phyloP scores from a whole-genome alignment of 2,888 invertebrate species.

The Schizaphis graminum region DNA sequence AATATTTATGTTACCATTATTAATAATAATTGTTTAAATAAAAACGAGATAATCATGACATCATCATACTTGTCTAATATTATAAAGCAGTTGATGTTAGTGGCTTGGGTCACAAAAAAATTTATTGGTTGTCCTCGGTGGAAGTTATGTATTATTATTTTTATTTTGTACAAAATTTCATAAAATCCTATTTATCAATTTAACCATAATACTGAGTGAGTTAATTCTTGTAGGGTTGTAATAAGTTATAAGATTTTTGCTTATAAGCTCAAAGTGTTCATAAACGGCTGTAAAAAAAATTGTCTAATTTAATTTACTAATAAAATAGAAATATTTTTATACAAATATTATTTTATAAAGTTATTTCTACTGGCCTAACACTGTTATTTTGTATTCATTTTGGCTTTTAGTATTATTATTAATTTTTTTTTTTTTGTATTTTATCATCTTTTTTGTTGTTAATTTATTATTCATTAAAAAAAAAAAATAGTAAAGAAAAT shows the following conservation, averaged over 20 bases:
- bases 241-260: constrained; percentile 55
- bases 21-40: constrained; percentile 62
- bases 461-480: constrained; percentile 47
- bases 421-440: constrained; percentile 53
- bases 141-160: constrained; percentile 54
- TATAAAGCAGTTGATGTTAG: constrained; percentile 37
- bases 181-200: constrained; percentile 38
- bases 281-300: constrained; percentile 46
- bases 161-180: constrained; percentile 54
- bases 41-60: constrained; percentile 62
- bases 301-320: constrained; percentile 46
- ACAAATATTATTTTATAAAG: constrained; percentile 58
- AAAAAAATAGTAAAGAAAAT: constrained; percentile 35
- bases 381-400: constrained; percentile 55
- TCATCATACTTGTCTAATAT: constrained; percentile 43
- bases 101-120: constrained; percentile 37
- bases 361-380: constrained; percentile 42
- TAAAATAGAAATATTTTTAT: constrained; percentile 61
- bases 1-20: constrained; percentile 66
- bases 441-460: constrained; percentile 56
- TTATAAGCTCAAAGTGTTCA: constrained; percentile 62
- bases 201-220: constrained; percentile 53
- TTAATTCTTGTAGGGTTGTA: constrained; percentile 62
- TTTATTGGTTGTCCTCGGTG: constrained; percentile 59
- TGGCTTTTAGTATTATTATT: constrained; percentile 55